Percentiles rank a stretch among this genome's conserved stretches.
Conservation (phyloP, 2,113 vertebrate species). For the Alethe castanea region DNA sequence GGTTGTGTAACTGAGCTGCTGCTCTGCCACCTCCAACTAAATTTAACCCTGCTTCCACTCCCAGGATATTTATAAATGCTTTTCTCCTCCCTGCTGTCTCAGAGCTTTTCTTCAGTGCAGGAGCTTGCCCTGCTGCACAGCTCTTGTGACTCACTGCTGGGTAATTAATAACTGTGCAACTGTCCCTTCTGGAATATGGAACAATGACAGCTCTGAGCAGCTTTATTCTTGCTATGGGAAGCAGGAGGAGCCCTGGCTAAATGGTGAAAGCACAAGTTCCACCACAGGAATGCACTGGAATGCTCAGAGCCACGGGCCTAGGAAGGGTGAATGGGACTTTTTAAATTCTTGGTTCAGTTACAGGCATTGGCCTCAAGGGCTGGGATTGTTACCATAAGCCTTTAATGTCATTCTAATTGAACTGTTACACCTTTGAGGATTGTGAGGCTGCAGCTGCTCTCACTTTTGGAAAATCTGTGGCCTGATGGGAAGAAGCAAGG, state of each 20-base stretch:
- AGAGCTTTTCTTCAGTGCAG: background rate
- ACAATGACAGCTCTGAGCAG: background rate
- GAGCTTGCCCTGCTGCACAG: background rate
- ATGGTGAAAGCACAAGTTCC: background rate
- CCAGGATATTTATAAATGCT: constrained; percentile 5
- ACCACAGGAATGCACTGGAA: background rate
- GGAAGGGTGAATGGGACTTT: background rate
- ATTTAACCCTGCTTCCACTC: background rate
- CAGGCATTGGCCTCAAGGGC: background rate
- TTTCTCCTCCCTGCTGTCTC: background rate
- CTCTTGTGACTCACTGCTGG: background rate
- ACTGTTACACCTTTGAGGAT: background rate
- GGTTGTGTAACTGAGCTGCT: background rate
- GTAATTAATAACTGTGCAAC: constrained; percentile 4
- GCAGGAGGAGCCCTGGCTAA: background rate
- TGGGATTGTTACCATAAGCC: background rate
- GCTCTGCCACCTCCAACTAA: background rate
- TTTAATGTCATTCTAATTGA: background rate
- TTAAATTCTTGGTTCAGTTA: background rate
- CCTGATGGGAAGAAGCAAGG: background rate
- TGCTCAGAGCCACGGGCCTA: background rate
- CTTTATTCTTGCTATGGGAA: background rate
- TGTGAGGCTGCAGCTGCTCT: background rate
- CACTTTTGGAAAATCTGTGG: background rate
- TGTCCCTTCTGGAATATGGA: background rate